These are phyloP conservation scores for Aix galericulata DNA, from an alignment of 2,113 vertebrate species.

Conservation along the genomic window DNA sequence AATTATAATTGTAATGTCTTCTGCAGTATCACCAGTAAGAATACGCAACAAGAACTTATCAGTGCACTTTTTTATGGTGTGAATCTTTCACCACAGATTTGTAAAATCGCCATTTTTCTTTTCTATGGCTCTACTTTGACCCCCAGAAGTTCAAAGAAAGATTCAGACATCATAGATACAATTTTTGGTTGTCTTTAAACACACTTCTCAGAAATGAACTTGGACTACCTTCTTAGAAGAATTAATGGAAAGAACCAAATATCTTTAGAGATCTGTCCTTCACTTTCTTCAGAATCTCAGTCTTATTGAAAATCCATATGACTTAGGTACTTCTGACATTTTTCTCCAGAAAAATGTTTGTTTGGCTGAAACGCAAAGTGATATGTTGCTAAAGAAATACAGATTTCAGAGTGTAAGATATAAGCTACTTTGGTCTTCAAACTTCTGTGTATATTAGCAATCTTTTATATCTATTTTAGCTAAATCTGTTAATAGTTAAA, in stretches of 20 bases:
- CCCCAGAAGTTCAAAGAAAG: background rate
- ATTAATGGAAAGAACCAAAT: background rate
- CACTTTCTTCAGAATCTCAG: background rate
- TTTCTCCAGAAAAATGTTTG: accelerated
- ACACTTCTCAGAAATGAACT: background rate
- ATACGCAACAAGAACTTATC: background rate
- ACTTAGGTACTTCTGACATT: background rate
- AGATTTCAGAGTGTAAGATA: background rate
- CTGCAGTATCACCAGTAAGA: background rate
- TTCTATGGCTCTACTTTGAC: background rate
- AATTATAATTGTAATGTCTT: background rate
- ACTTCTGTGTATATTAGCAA: background rate
- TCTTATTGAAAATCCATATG: background rate
- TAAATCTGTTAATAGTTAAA: background rate
- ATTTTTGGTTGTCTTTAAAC: background rate
- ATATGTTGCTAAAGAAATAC: background rate
- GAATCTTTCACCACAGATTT: background rate
- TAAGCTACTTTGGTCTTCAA: background rate
- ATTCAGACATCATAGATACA: background rate
- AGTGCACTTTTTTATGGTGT: background rate
- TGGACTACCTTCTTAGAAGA: background rate
- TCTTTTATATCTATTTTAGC: background rate
- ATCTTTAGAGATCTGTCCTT: background rate
- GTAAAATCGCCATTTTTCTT: background rate
- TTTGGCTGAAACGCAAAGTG: background rate